phyloP scores from a whole-genome alignment of 1,140 invertebrate species.

The Sitophilus oryzae region DNA sequence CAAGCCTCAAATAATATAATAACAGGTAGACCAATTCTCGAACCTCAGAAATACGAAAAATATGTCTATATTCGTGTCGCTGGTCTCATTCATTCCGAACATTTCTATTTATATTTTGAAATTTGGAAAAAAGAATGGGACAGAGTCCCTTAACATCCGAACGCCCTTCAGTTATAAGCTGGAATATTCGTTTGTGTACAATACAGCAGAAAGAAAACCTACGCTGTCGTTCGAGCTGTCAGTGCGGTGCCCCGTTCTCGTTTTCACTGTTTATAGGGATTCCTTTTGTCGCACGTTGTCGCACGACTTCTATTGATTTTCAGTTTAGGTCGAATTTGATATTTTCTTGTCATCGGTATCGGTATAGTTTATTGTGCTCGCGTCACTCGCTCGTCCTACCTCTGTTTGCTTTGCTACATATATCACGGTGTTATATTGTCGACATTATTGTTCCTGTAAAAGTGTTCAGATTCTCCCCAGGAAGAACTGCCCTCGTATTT shows the following conservation, averaged over 20 bases:
- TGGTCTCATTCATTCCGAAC: too few relatives aligned
- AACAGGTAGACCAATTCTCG: too few relatives aligned
- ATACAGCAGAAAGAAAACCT: neutral
- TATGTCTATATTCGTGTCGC: too few relatives aligned
- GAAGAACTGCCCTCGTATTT: too few relatives aligned
- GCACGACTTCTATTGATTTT: neutral
- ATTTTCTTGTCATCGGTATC: neutral
- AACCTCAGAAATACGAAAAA: too few relatives aligned
- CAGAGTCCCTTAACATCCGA: neutral
- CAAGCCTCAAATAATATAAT: too few relatives aligned
- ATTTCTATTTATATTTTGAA: too few relatives aligned
- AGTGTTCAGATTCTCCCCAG: too few relatives aligned
- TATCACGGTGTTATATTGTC: too few relatives aligned
- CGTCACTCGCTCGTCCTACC: neutral
- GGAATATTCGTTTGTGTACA: neutral
- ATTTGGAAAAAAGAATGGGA: neutral
- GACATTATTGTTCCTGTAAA: too few relatives aligned
- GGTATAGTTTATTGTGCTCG: neutral
- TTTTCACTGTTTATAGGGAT: conserved; percentile 5
- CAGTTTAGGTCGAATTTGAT: neutral
- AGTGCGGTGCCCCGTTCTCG: neutral
- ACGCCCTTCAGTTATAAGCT: neutral
- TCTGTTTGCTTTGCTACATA: too few relatives aligned
- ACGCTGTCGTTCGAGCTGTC: neutral
- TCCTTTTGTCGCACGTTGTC: neutral